Base-by-base conservation (phyloP, 2,797 vertebrate species). In the Betta splendens region DNA sequence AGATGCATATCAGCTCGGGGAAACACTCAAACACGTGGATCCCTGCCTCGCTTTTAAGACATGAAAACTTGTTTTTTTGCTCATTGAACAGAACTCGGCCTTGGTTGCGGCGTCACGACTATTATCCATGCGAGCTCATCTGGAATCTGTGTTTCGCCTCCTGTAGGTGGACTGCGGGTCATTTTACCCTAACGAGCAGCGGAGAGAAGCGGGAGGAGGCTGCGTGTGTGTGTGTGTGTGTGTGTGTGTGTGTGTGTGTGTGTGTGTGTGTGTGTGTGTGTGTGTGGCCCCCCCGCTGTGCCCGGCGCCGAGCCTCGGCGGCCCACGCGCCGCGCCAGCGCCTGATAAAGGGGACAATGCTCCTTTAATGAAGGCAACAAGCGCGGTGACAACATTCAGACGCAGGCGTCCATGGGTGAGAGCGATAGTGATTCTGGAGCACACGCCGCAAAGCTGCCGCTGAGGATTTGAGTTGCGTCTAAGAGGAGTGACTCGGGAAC, bases 311-410 rank as follows among this genome's bases (percentile, higher is more conserved):
- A 70, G 40, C 38, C 10, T 40, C 10, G 33, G 45, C 55, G 11
- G 39, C 47, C 42, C 53, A 37, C 45, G 16, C 45, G 16, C 23
- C 12, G 12, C 32, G 46, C 23, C 29, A 5, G 37, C 32, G 33
- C 10, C 23, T 55, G 39, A 62, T 33, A 44, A 51, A 32, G 57
- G 35, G 10, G 23, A 57, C 54, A 66, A 29, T 17, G 32, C 32
- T 49, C 13, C 12, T 38, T 50, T 69, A 73, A 69, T 66, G 57
- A 75, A 20, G 58, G 56, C 56, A 64, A 42, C n/a, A 38, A 59
- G 36, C 49, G 18, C n/a, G n/a, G 61, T 42, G 52, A 44, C 55
- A 48, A 25, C 40, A 23, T 18, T 9, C 39, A 53, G 49, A 17
- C 36, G 15, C 18, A 48, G 40, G 54, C 5, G 5, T 20, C 22